Evolutionary conservation across 2,797 vertebrate species (phyloP).

Genomic region (Alectoris magna): DNA sequence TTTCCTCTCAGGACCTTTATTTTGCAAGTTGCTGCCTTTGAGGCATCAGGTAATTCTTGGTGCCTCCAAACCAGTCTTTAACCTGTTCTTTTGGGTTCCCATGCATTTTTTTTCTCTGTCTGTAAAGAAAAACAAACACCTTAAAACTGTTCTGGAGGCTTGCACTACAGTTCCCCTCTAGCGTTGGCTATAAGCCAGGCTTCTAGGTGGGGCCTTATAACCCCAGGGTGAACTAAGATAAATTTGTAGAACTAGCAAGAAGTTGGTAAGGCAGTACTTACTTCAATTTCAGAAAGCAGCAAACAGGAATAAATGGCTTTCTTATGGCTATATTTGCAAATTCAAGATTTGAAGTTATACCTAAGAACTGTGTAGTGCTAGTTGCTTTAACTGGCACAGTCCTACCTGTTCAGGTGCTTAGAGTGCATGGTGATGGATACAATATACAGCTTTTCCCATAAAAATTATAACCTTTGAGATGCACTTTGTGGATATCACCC

Average conservation of each 20-base stretch:
- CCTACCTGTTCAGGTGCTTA: too few relatives aligned
- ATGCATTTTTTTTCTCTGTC: conserved; percentile 22
- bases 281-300: conserved; percentile 11
- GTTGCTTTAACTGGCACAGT: too few relatives aligned
- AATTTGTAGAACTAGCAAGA: conserved; percentile 6
- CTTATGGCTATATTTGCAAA: neutral
- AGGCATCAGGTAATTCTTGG: neutral
- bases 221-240: conserved; percentile 67
- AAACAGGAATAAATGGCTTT: neutral
- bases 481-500: neutral
- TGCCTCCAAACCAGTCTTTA: neutral
- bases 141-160: conserved; percentile 58
- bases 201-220: conserved; percentile 54
- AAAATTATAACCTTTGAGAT: too few relatives aligned
- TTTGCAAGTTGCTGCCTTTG: neutral
- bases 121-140: conserved; percentile 69
- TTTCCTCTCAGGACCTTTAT: neutral
- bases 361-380: too few relatives aligned
- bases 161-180: conserved; percentile 54
- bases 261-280: neutral
- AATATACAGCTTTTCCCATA: too few relatives aligned
- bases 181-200: conserved; percentile 62
- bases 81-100: neutral
- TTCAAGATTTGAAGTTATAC: neutral
- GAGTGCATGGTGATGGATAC: too few relatives aligned